Evolutionary conservation across 2,888 invertebrate species (phyloP), one percentile per base, ranked within the genome.

Genomic region (Drosophila imparisetae): DNA sequence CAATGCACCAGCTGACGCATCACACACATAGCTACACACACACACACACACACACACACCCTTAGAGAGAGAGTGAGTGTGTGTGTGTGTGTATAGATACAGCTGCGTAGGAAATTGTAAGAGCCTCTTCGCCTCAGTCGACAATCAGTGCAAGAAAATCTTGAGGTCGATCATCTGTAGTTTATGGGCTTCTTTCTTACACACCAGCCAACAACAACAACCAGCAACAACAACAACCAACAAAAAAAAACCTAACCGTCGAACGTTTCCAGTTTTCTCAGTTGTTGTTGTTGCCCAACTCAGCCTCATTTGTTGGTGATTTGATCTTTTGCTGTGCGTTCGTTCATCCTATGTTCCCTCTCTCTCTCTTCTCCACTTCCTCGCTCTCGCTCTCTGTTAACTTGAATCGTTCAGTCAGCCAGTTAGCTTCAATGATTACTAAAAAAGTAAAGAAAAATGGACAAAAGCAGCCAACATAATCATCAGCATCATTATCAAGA

Each of bases 131-230:
- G 58, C 53, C 48, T 70, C 64, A 65, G 67, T 30, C 81, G 81
- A 84, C 88, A 86, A 84, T 90, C 87, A 77, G 85, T 68, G 74
- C 77, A 73, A 69, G 77, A 86, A 77, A 69, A 89, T 88, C 90
- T 83, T 83, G 90, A 90, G 86, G 86, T 87, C 89, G 86, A 87
- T 87, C 86, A 90, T 90, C 90, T 83, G 85, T 90, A 90, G 89
- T 90, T 90, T 90, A 90, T 87, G 89, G 82, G 84, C 90, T 86
- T 88, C 86, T 76, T 77, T 69, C 62, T 66, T 52, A 66, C 66
- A 64, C 69, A 55, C 52, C 21, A 54, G 30, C 42, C 54, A 62
- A 11, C 54, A 75, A 18, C 63, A 75, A 27, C 64, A 58, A 55
- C 52, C 15, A 54, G 30, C 38, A n/a, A 21, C 40, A 62, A 65